Evolutionary conservation across 2,888 invertebrate species (phyloP), one percentile per base, ranked within the genome.

Genomic region (Agrilus cyanescens): DNA sequence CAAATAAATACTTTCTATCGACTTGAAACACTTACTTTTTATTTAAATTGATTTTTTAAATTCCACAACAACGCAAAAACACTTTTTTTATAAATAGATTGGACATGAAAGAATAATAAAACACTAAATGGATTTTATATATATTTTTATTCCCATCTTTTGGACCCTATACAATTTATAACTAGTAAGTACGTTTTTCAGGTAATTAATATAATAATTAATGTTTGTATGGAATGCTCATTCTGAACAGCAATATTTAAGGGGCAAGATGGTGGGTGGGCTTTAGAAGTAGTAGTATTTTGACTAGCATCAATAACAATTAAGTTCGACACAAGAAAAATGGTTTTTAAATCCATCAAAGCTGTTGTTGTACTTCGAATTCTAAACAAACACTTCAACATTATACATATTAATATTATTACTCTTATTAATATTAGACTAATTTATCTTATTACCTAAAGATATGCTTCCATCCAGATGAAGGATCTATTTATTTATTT

Each of bases 101-200:
- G 10, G 10, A 16, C 7, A 10, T 15, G 10, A 30, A 4, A 12
- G 40, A 12, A 13, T 6, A 40, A 38, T 33, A 45, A 12, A 44
- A 48, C 42, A 14, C 16, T 29, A 29, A n/a, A 12, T 52, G 54
- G 61, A 60, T 64, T 67, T 70, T 74, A 74, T 71, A 74, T 74
- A 76, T 74, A 75, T 72, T 70, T 77, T 75, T 77, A 77, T 76
- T 75, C 76, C 77, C 76, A 76, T 76, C 75, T 75, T 67, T 77
- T 78, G 77, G 77, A 78, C 77, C 77, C 77, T 78, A 78, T 77
- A 77, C 75, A 76, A 73, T 75, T 75, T 75, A 77, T 74, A 76
- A 73, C 75, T 76, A 47, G 44, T 47, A 68, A 68, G 68, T 68
- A 69, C 68, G 67, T 68, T 68, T 25, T 66, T 74, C 73, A 75